Conservation (phyloP, 2,888 invertebrate genomes). For the Lasioglossum malachurum region DNA sequence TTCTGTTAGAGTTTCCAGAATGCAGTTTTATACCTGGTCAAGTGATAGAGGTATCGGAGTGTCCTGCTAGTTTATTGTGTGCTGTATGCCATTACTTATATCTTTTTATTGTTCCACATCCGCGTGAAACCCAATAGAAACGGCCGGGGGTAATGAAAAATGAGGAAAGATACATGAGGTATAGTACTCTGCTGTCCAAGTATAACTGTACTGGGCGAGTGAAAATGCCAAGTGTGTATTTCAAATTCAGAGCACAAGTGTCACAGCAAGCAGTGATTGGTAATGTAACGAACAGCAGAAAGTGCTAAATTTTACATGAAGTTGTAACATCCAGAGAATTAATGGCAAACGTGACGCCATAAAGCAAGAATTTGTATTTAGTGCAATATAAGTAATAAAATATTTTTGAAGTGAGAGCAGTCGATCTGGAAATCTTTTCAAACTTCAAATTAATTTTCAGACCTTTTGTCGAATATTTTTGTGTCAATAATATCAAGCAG, state of each 20-base stretch:
- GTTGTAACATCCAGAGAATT: not conserved
- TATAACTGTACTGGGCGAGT: not conserved
- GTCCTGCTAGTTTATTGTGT: not conserved
- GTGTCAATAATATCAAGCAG: no score
- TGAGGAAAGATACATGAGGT: not conserved
- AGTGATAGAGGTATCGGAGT: not conserved
- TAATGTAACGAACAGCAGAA: not conserved
- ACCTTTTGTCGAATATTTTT: no score
- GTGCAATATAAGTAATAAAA: not conserved
- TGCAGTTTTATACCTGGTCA: not conserved
- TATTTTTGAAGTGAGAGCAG: not conserved
- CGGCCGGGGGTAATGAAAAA: not conserved
- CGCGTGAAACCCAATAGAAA: not conserved
- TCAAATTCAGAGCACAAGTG: not conserved
- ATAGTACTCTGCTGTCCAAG: not conserved
- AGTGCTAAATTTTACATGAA: not conserved
- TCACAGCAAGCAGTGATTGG: not conserved
- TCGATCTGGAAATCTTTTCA: not conserved
- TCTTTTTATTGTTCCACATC: slow-evolving; percentile 4
- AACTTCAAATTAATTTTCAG: no score
- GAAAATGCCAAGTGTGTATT: not conserved
- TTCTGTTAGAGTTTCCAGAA: not conserved
- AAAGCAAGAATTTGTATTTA: not conserved
- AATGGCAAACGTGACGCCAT: not conserved
- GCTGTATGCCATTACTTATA: slow-evolving; percentile 1